Evolutionary conservation across 1,140 invertebrate species (phyloP), one percentile per base, ranked within the genome.

Genomic region (Xylocopa sonorina): DNA sequence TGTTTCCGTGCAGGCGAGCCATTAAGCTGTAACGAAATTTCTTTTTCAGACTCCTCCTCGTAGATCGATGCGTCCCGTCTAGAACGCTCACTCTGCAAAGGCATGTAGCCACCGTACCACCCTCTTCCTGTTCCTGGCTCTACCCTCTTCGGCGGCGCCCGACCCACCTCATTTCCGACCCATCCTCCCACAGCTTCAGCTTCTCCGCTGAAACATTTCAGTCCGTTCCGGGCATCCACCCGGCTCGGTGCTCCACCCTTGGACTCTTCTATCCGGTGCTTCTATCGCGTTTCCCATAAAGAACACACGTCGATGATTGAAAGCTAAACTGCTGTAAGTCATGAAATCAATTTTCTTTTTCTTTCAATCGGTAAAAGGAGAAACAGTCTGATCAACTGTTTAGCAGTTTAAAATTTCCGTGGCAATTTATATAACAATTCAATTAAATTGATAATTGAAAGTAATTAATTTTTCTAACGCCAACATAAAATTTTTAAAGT

Each of bases 51-150:
- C 62, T 57, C 18, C 48, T 68, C 62, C 77, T 76, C 57, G 78
- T 82, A 90, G 81, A 90, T 90, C 88, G 89, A 91, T 91, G 84
- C 69, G 88, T 89, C 88, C 82, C 83, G 88, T 86, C 82, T 88
- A 38, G 57, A 29, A 78, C 68, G 74, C 74, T 87, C 76, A 66
- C 63, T 87, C 71, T 87, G 87, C 80, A 81, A 87, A 82, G 84
- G 85, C 81, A 88, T 80, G 85, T 81, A 85, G 76, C 75, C 73
- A n/a, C 74, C 84, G 84, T 88, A 89, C 88, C 86, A 88, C 85
- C 88, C 84, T 87, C 78, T 89, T 89, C 84, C 85, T 83, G 82
- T 88, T 85, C 73, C 80, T 78, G 48, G 63, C 58, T 62, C 74
- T 38, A 41, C 76, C 55, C 48, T 29, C 43, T 34, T n/a, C 43